Base-by-base conservation (phyloP, 53 echinoderm and acorn worm genomes). In the Stichopus horrens region DNA sequence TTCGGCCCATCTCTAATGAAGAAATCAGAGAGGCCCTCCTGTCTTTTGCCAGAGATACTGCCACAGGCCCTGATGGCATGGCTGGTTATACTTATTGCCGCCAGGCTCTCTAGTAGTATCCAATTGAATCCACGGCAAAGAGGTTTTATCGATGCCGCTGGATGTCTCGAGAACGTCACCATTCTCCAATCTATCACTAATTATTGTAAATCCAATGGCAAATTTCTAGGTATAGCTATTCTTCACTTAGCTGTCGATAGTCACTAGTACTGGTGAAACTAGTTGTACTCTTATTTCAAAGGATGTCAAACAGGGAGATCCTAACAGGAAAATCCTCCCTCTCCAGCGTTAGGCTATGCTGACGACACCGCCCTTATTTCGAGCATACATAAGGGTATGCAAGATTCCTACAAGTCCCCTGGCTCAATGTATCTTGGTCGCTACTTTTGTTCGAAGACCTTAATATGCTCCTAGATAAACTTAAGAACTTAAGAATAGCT, bases 281-380 rank as follows among this genome's bases (percentile, higher is more conserved):
- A 16, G 16, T 4, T 8, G 23, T 13, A 74, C 18, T 74, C 13
- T 4, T 74, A 74, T 18, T 74, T 16, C 18, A 8, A 74, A 74
- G 16, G 19, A n/a, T 18, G 74, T 74, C n/a, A 74, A 74, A 23
- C 74, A 74, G 19, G 74, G 74, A 74, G 19, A 74, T 74, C 74
- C 74, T 5, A 19, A 21, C n/a, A n/a, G 20, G n/a, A n/a, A n/a
- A n/a, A n/a, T n/a, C n/a, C n/a, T n/a, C n/a, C n/a, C n/a, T n/a
- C n/a, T n/a, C n/a, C n/a, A 14, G 67, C 67, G 18, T 18, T 66
- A 66, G 67, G 1, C 11, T 66, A 66, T 66, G 67, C 67, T 14
- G 67, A 71, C 71, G 20, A 71, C 7, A 20, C 8, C 5, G 16
- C 20, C 5, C 71, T n/a, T n/a, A n/a, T 71, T 71, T 7, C 16